Percentiles rank a stretch among this genome's conserved stretches.
These are phyloP conservation scores for Idaea aversata DNA, from an alignment of 2,888 invertebrate species.

Conservation along the genomic window DNA sequence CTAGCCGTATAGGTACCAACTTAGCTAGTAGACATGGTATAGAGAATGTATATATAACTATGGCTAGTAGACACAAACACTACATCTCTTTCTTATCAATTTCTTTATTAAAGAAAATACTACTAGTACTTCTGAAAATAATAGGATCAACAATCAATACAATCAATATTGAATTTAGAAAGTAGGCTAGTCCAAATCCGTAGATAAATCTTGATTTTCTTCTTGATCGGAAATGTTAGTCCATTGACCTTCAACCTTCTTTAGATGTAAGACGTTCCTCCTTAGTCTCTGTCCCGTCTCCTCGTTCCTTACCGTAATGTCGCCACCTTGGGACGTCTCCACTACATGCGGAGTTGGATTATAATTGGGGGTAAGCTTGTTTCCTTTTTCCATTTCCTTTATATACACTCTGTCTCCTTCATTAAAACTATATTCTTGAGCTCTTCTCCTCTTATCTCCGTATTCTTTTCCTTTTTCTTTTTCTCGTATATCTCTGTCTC, in stretches of 20 bases:
- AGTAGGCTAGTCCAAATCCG: no score
- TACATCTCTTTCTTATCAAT: no score
- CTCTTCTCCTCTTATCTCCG: not conserved
- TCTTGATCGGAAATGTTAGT: not conserved
- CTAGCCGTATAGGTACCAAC: no score
- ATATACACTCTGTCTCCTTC: not conserved
- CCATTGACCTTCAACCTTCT: conserved; percentile 11
- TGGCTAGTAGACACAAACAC: no score
- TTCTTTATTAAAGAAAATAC: no score
- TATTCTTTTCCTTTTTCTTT: no score
- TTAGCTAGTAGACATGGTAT: no score
- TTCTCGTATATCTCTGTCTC: not conserved
- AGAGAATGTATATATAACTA: no score
- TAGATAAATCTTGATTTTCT: no score
- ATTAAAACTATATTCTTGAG: not conserved
- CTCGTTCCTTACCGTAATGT: conserved; percentile 9
- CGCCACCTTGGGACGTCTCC: conserved; percentile 2
- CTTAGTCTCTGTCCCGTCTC: conserved; percentile 6
- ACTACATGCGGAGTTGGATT: not conserved
- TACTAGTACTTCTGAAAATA: no score
- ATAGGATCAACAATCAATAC: no score
- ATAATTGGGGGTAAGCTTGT: not conserved
- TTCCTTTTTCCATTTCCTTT: not conserved
- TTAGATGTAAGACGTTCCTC: conserved; percentile 10
- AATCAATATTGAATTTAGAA: no score